Base-by-base conservation (phyloP, 2,797 vertebrate species). In the Schizopygopsis malacanthus region DNA sequence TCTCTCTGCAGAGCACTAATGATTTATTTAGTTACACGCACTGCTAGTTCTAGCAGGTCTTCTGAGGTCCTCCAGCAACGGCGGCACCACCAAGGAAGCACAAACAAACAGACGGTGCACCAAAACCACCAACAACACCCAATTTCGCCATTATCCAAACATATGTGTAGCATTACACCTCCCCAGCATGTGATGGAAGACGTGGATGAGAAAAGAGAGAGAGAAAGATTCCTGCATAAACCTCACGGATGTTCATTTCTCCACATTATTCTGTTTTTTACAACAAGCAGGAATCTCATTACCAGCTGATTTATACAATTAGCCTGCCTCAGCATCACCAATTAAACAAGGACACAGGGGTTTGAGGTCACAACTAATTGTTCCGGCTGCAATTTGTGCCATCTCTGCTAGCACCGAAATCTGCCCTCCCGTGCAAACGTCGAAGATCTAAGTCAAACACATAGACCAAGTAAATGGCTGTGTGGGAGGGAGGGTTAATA, bases 311-410 rank as follows among this genome's bases (percentile, higher is more conserved):
- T 97, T 96, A 96, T 93, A 95, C 95, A 96, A 96, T 95, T 97
- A 95, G 92, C 93, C 91, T 90, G 92, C 93, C 95, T 95, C 93
- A 90, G 92, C 94, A 92, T 92, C 94, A 95, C 95, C 95, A 97
- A 97, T 96, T 96, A 97, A 96, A 96, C 94, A 96, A 96, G 94
- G 94, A 95, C 95, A 96, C 94, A 94, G 94, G 93, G 96, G 96
- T 93, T 94, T 96, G 95, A 97, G 95, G 96, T 96, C 95, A 95
- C 83, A 93, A 92, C 95, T 96, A 96, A 96, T 96, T 97, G 96
- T 96, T 95, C 95, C 92, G 92, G 93, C 91, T 92, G 93, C 94
- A 96, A 95, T 95, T 94, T 94, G 93, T 91, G 93, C 88, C 90
- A 90, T 90, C 90, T 90, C 90, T 85, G 56, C 84, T 93, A 93